Conservation (phyloP, 2,888 invertebrate species). For the Stictocephala bisonia region DNA sequence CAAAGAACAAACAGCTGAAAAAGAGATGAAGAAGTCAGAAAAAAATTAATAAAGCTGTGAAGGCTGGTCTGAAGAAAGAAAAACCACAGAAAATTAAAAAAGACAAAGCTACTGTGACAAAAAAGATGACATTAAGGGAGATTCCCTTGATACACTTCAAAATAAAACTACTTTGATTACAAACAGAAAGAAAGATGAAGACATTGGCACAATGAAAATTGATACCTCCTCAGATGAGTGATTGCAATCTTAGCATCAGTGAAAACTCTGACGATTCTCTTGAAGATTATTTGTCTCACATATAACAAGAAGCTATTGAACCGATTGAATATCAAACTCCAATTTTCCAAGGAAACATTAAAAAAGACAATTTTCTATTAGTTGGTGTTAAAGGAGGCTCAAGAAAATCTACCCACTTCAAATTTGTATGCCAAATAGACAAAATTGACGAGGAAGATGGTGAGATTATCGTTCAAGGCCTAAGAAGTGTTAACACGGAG, state of each 20-base stretch:
- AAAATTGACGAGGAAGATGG: neutral
- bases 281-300: neutral
- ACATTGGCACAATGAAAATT: neutral
- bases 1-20: neutral
- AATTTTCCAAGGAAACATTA: neutral
- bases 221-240: neutral
- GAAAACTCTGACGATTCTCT: neutral
- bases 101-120: neutral
- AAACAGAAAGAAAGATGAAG: too few species aligned
- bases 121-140: neutral
- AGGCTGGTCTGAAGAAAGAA: too few species aligned
- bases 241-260: neutral
- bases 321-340: neutral
- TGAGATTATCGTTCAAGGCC: neutral
- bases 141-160: neutral
- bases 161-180: neutral
- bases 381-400: neutral
- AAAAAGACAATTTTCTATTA: neutral
- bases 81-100: too few species aligned
- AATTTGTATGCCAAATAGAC: neutral
- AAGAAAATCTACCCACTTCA: conserved; percentile 5
- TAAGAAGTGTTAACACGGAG: neutral
- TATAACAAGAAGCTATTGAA: neutral
- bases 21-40: neutral
- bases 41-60: neutral